These are phyloP conservation scores for Lepus americanus DNA, from an alignment of 2,113 vertebrate species.

Conservation along the genomic window DNA sequence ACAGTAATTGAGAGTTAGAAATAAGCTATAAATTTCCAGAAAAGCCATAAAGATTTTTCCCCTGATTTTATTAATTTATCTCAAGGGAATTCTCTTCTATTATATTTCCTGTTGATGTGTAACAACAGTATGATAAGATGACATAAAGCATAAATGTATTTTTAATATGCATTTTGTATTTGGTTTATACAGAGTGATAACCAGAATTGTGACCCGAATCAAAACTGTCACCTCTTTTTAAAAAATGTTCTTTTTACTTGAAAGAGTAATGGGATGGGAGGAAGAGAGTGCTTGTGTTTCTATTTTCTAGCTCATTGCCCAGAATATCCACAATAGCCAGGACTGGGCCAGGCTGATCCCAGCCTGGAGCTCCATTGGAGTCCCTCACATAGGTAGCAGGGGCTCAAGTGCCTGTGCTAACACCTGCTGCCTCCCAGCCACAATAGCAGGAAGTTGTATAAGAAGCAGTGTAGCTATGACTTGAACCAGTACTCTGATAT, in stretches of 20 bases:
- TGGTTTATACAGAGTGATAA: slow-evolving; percentile 25
- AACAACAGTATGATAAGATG: not conserved
- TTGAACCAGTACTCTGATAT: no score
- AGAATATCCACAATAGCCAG: no score
- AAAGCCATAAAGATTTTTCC: slow-evolving; percentile 17
- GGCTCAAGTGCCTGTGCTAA: no score
- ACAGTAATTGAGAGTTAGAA: not conserved
- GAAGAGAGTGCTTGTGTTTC: no score
- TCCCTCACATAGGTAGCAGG: no score
- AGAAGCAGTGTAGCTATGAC: no score
- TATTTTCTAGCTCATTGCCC: no score
- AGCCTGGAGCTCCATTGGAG: no score
- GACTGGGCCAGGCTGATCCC: no score
- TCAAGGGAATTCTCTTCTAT: slow-evolving; percentile 33
- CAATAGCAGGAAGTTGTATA: no score
- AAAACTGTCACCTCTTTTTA: not conserved
- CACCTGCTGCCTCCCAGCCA: no score
- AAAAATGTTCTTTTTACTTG: slow-evolving; percentile 5
- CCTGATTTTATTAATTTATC: slow-evolving; percentile 16
- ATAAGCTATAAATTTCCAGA: not conserved
- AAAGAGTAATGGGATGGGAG: not conserved
- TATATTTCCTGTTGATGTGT: slow-evolving; percentile 1
- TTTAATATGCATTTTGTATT: slow-evolving; percentile 22
- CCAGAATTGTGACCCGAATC: not conserved
- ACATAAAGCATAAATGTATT: not conserved